These are phyloP conservation scores for Scaptomyza polygonia DNA, from an alignment of 2,888 invertebrate species.

Conservation along the genomic window DNA sequence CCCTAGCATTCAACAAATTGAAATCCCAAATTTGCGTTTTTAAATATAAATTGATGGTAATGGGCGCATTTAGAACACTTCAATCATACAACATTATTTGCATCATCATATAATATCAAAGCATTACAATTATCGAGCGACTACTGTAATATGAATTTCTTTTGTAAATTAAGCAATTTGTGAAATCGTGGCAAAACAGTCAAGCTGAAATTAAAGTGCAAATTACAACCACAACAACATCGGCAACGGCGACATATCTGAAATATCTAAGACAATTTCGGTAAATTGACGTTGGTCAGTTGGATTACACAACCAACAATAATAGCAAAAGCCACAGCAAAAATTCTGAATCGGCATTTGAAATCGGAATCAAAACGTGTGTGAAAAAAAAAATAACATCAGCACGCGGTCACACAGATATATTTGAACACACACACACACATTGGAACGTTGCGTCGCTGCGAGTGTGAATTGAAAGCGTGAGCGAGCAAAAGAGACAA, in stretches of 20 bases:
- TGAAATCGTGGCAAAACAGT: constrained; percentile 56
- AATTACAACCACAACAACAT: constrained; percentile 20
- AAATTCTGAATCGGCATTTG: constrained; percentile 45
- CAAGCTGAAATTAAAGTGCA: constrained; percentile 17
- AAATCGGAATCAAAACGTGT: constrained; percentile 52
- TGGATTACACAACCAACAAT: constrained; percentile 55
- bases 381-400: constrained; percentile 36
- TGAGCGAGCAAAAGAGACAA: constrained; percentile 27
- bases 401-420: constrained; percentile 52
- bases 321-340: constrained; percentile 15
- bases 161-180: constrained; percentile 59
- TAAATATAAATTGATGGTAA: not conserved
- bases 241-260: not conserved
- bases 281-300: constrained; percentile 52
- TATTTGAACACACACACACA: constrained; percentile 8
- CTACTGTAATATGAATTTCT: constrained; percentile 37
- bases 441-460: constrained; percentile 1
- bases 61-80: not conserved
- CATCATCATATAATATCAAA: too few relatives aligned
- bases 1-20: not conserved
- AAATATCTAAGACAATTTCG: constrained; percentile 12
- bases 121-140: constrained; percentile 3
- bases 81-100: not conserved
- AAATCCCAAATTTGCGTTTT: not conserved
- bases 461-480: constrained; percentile 1